Evolutionary conservation across 2,888 invertebrate genomes (phyloP).

Genomic region (Drosophila lacicola): DNA sequence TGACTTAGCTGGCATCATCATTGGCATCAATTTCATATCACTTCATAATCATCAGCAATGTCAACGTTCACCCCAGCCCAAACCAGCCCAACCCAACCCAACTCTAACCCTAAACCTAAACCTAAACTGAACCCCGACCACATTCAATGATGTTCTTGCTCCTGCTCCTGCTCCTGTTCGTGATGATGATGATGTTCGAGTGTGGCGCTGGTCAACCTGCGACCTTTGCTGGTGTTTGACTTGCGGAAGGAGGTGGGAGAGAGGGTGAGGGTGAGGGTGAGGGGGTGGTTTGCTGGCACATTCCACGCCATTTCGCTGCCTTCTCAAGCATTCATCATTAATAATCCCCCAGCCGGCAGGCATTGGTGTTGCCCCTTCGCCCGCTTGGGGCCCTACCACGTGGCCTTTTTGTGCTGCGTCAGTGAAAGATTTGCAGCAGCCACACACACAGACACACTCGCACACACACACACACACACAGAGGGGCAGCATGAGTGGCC

Average conservation of each 20-base stretch:
- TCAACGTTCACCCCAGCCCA: conserved; percentile 51
- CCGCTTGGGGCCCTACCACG: conserved; percentile 28
- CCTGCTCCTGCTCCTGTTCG: neutral
- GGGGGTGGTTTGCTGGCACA: conserved; percentile 40
- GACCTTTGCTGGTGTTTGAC: conserved; percentile 21
- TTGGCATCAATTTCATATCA: conserved; percentile 80
- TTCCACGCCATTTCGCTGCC: conserved; percentile 78
- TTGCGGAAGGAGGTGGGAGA: no score
- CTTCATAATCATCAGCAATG: conserved; percentile 75
- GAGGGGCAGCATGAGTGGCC: conserved; percentile 48
- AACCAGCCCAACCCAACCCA: conserved; percentile 13
- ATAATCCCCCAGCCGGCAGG: conserved; percentile 65
- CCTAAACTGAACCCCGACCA: conserved; percentile 11
- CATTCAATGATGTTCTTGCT: conserved; percentile 33
- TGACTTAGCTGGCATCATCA: conserved; percentile 74
- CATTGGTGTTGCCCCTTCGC: conserved; percentile 26
- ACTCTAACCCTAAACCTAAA: neutral
- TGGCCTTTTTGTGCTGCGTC: conserved; percentile 75
- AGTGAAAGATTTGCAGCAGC: conserved; percentile 74
- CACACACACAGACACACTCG: conserved; percentile 24
- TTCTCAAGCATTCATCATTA: conserved; percentile 79
- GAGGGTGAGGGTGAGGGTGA: no score
- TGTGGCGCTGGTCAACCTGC: conserved; percentile 49
- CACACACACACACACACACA: neutral
- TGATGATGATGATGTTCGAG: conserved; percentile 19